phyloP scores from a whole-genome alignment of 2,113 vertebrate genomes.

The Siniperca knerii region DNA sequence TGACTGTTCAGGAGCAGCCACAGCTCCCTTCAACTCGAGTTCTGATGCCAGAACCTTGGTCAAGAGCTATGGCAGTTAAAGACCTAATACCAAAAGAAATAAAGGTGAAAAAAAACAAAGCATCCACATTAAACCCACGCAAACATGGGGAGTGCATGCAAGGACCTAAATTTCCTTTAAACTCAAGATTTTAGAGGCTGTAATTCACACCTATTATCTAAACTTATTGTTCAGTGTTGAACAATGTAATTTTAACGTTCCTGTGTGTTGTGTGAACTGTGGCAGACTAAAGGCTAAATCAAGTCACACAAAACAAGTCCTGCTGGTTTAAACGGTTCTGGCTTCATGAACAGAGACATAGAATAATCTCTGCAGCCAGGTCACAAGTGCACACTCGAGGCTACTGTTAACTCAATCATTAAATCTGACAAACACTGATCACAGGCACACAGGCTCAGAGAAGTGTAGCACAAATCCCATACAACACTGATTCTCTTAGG shows the following conservation, averaged over 20 bases:
- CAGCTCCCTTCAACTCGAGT: conserved; percentile 1
- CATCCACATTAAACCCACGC: background rate
- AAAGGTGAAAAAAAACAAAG: background rate
- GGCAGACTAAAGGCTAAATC: conserved; percentile 31
- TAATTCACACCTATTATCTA: conserved; percentile 12
- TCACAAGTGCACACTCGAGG: conserved; percentile 75
- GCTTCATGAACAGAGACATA: conserved; percentile 72
- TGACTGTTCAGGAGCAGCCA: background rate
- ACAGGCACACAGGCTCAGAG: conserved; percentile 44
- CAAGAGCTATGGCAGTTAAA: background rate
- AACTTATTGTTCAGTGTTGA: conserved; percentile 6
- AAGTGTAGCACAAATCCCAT: conserved; percentile 40
- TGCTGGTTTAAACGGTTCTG: conserved; percentile 63
- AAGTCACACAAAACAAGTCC: conserved; percentile 33
- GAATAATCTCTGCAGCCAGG: conserved; percentile 73
- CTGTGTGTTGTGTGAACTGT: conserved; percentile 4
- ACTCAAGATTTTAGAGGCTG: conserved; percentile 1
- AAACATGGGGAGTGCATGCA: background rate
- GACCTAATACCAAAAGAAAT: background rate
- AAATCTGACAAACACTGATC: conserved; percentile 73
- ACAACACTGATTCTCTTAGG: conserved; percentile 16
- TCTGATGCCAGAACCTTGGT: background rate
- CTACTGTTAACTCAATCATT: conserved; percentile 72
- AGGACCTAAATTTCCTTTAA: background rate
- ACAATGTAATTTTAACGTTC: conserved; percentile 11